Base-by-base conservation (phyloP, 2,797 vertebrate species). In the Rhodeus uyekii region DNA sequence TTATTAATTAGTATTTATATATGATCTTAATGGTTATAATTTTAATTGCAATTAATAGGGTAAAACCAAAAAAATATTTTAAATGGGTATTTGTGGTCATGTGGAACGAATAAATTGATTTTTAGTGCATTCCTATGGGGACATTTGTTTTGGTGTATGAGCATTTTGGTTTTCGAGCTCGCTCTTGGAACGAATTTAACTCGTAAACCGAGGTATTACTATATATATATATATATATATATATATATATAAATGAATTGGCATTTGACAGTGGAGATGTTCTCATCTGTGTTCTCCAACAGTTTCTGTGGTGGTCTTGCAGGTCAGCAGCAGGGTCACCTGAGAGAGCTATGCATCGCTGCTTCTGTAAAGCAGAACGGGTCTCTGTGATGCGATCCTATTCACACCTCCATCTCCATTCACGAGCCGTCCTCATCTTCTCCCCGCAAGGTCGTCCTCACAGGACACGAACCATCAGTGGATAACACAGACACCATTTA, bases 331-430 rank as follows among this genome's bases (percentile, higher is more conserved):
- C 76, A 64, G 84, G 82, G 80, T 80, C 75, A 24, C 24, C 32
- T 36, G 72, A 67, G 83, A 77, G 58, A 80, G 36, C 55, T 74
- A 67, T 75, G 84, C 60, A 76, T 83, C 44, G 42, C 78, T 83
- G 78, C 16, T 3, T 81, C 72, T 32, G 78, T 61, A 83, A 71
- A 86, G 68, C 79, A 73, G 71, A 19, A 53, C 53, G 61, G 50
- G 79, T 87, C 87, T 89, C 83, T 86, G 85, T 84, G 85, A 89
- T 86, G 76, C 87, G 19, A 85, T 86, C 83, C 86, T 88, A 88
- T 88, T 88, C 83, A 81, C 87, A 86, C 87, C 85, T 88, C 53
- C 36, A n/a, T 76, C 61, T 81, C 46, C 81, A 80, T 79, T 84
- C 83, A 77, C 78, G 36, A 84, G 83, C 64, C 48, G 58, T 34